Evolutionary conservation across 2,113 vertebrate genomes (phyloP), one percentile per base, ranked within the genome.

Genomic region (Catharus fuscescens): DNA sequence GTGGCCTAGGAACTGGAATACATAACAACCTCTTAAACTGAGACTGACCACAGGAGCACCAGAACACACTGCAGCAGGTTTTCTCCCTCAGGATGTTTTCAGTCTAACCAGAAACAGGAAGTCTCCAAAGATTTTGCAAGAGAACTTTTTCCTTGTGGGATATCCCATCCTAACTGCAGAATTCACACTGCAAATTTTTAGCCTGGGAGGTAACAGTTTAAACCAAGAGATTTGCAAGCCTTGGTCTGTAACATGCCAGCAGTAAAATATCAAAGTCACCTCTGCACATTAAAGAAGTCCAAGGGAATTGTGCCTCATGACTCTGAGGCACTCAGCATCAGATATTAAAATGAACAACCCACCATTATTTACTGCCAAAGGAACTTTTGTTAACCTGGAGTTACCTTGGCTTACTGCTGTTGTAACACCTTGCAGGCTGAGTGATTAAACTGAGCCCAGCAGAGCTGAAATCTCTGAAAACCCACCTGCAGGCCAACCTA

Each of bases 101-200:
- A 74, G 88, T 93, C 76, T 90, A 94, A 93, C 83, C 88, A 96
- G 95, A 90, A 92, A 93, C 76, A 96, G 82, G 86, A 94, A 95
- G 79, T 65, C 82, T 94, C 60, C 1, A 0, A 78, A 88, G 88
- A 93, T 71, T 93, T 86, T 92, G 73, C 77, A 88, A 86, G 77
- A 80, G 47, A 66, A 47, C 52, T 53, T 92, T 80, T 93, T 70
- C 54, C 34, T 88, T 96, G 82, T 2, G n/a, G 83, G 83, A 88
- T 80, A 94, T 40, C 72, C 80, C 72, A 92, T 67, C 76, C 80
- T 64, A 88, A 80, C 82, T 26, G 18, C 18, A 94, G 74, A 44
- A 70, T 92, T 83, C 1, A 3, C 59, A 67, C 67, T 31, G 52
- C 29, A 48, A 7, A 74, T 54, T 73, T 86, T 86, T 80, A 88